Evolutionary conservation across 2,888 invertebrate species (phyloP), one percentile per base, ranked within the genome.

Genomic region (Elysia crispata): DNA sequence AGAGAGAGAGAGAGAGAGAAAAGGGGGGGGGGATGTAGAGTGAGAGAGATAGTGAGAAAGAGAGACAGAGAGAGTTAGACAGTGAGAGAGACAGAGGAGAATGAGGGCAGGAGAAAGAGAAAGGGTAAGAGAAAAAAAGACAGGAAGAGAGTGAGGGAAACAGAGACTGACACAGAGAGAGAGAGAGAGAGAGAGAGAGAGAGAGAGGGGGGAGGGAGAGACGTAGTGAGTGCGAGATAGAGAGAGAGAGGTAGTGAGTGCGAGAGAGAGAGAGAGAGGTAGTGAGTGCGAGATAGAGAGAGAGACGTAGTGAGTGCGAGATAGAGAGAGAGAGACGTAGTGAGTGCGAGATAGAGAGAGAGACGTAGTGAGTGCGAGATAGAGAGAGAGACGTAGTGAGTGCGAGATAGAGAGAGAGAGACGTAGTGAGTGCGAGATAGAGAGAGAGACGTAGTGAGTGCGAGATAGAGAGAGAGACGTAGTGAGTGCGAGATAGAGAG

Each of bases 31-130:
- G 49, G 54, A 67, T 25, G 49, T 49, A 77, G 25, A 67, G 77
- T 69, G 25, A 77, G 77, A 67, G 49, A 77, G 77, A 70, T 23
- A 72, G 62, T 33, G 0, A 78, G 62, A 78, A n/a, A 73, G 25
- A 72, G 41, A 64, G 64, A 73, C 23, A 73, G 66, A 64, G 64
- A 73, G 8, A 73, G 66, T 41, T 20, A 49, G 64, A 18, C n/a
- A 49, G 49, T 33, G 25, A n/a, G n/a, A 41, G 41, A 41, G 41
- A 41, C 41, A 41, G 3, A 41, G 5, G 41, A 66, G 23, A 54
- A 0, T 62, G 8, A 23, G 0, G 33, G 49, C 49, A 1, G 0
- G 50, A 54, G 0, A 49, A 67, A 74, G 0, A 0, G 73, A 41
- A 3, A 41, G 41, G 33, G 0, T n/a, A n/a, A 41, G 41, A 66